Evolutionary conservation across 2,113 vertebrate genomes (phyloP), one percentile per base, ranked within the genome.

Genomic region (Rhabdornis inornatus): DNA sequence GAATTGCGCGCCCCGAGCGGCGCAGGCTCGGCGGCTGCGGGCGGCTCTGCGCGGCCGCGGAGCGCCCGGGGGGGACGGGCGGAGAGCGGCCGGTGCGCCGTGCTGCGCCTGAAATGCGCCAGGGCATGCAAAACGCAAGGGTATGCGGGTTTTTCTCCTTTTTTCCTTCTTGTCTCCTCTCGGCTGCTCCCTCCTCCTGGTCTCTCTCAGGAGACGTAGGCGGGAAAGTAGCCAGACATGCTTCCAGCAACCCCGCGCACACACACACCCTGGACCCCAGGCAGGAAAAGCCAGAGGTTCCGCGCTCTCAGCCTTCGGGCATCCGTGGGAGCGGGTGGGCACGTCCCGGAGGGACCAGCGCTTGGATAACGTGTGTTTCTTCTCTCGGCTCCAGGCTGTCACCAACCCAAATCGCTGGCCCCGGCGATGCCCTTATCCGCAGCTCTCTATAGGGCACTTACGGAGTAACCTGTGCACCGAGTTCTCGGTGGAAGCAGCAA

Each of bases 11-110:
- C n/a, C 10, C 44, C 33, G 2, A 15, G 35, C 28, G 47, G 68
- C 31, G 64, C 82, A 42, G 63, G 19, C 60, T 40, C 13, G 15
- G 70, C 37, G 47, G 52, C 75, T 52, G 33, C 57, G 6, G 75
- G 53, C 40, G 22, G 33, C 65, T 93, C 74, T 87, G 61, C 89
- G 94, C 86, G 88, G 82, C 90, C 52, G 91, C 92, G 91, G 86
- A 95, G 91, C 52, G 74, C 88, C 74, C 76, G 61, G 37, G 45
- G 71, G 49, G 13, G 16, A n/a, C 66, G 80, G 20, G 15, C 14
- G 53, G 23, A 42, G 25, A 35, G 60, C 47, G 64, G 24, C 15
- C 21, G 13, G 5, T 75, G 74, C 37, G 61, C 56, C 21, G 14
- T 7, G 55, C 60, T 49, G 65, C 55, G 64, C 53, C 42, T 12